These are phyloP conservation scores for Glyptemys insculpta DNA, from an alignment of 2,797 vertebrate genomes.

Conservation along the genomic window DNA sequence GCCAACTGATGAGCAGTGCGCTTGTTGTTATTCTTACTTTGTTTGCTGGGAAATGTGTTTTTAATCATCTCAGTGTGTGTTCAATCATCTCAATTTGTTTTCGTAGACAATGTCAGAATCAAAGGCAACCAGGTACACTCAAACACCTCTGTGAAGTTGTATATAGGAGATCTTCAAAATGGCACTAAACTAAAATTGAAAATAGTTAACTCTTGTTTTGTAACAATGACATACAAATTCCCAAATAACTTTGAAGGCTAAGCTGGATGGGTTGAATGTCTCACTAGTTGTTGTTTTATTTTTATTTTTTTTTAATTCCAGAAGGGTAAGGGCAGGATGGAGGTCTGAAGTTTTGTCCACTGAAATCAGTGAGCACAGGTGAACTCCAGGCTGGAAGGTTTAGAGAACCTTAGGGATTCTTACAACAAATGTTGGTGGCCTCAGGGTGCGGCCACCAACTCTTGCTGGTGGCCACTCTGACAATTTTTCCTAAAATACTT, in stretches of 20 bases:
- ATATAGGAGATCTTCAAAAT: slow-evolving; percentile 25
- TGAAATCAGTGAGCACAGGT: not conserved
- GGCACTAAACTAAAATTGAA: not conserved
- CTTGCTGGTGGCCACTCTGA: too few species aligned
- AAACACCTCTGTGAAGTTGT: not conserved
- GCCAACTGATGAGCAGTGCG: slow-evolving; percentile 27
- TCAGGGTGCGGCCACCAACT: too few species aligned
- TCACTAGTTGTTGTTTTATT: not conserved
- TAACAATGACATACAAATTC: not conserved
- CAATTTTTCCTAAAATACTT: too few species aligned
- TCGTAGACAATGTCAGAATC: slow-evolving; percentile 42
- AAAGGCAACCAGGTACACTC: slow-evolving; percentile 41
- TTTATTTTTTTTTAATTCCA: not conserved
- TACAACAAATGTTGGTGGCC: too few species aligned
- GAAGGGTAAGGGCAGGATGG: not conserved
- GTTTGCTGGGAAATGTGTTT: slow-evolving; percentile 30
- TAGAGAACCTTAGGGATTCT: not conserved
- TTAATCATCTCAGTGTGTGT: slow-evolving; percentile 50
- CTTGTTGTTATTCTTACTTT: slow-evolving; percentile 48
- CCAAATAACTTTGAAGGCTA: not conserved
- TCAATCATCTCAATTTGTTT: slow-evolving; percentile 62
- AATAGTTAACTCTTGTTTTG: not conserved
- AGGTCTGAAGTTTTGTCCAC: not conserved
- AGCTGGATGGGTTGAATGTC: not conserved
- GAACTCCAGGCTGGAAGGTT: not conserved